Conservation (phyloP, 1,140 invertebrate species). For the Diachasma alloeum region DNA sequence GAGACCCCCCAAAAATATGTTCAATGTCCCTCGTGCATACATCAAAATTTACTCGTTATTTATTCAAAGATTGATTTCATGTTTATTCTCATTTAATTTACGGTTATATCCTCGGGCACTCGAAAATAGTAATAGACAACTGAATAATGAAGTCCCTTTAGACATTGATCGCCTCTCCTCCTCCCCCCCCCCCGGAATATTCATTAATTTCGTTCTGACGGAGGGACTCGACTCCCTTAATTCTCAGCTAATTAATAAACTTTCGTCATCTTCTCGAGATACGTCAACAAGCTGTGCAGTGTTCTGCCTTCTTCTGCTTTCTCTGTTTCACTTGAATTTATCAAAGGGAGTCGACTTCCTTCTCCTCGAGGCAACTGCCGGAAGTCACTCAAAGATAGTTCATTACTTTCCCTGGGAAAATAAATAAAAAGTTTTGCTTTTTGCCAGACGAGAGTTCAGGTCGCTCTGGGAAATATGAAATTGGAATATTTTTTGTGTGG, state of each 20-base stretch:
- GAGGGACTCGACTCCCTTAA: conserved; percentile 43
- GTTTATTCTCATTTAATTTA: conserved; percentile 10
- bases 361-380: background rate
- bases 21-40: background rate
- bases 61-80: conserved; percentile 18
- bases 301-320: conserved; percentile 14
- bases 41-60: background rate
- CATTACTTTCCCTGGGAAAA: background rate
- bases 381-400: conserved; percentile 9
- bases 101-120: background rate
- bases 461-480: background rate
- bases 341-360: conserved; percentile 3
- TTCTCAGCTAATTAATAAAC: conserved; percentile 62
- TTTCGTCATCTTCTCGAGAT: conserved; percentile 54
- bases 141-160: background rate
- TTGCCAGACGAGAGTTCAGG: background rate
- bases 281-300: conserved; percentile 13
- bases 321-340: background rate
- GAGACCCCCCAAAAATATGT: background rate
- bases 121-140: background rate
- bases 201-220: background rate
- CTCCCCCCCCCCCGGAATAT: background rate
- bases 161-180: background rate
- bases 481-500: too few species aligned
- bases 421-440: background rate